Evolutionary conservation across 2,888 invertebrate genomes (phyloP).

Genomic region (Thecophora atra): DNA sequence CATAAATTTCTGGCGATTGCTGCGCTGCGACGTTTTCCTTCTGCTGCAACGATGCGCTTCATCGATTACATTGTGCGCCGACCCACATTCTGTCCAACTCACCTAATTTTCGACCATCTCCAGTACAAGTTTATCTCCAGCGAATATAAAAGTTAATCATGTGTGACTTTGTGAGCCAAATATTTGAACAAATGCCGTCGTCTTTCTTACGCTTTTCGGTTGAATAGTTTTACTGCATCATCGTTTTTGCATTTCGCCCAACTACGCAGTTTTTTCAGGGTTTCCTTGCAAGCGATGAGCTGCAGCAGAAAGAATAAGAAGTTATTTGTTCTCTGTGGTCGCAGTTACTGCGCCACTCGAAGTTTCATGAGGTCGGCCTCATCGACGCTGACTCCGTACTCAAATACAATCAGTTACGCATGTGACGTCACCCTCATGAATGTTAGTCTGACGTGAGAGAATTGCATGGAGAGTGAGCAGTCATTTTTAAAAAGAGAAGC

Average conservation of each 20-base stretch:
- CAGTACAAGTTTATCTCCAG: neutral
- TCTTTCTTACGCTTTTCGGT: neutral
- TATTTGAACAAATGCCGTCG: neutral
- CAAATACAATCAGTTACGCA: no score
- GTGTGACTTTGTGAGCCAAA: conserved; percentile 19
- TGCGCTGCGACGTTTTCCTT: neutral
- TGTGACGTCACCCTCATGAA: no score
- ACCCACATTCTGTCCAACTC: conserved; percentile 38
- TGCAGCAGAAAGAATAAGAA: no score
- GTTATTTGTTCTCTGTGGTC: no score
- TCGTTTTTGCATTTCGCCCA: neutral
- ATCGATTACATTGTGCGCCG: no score
- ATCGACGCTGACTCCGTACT: no score
- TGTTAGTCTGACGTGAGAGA: no score
- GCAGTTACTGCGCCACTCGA: no score
- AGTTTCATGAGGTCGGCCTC: no score
- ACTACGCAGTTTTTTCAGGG: neutral
- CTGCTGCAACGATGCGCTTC: conserved; percentile 31
- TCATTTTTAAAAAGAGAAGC: no score
- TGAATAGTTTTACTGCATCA: neutral
- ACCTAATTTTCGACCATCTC: conserved; percentile 18
- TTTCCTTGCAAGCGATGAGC: neutral
- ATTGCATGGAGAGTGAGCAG: no score
- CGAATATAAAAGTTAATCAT: conserved; percentile 28
- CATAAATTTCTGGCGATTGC: conserved; percentile 6